Evolutionary conservation across 64 coral and sea anemone genomes (phyloP).

Genomic region (Stichodactyla helianthus): DNA sequence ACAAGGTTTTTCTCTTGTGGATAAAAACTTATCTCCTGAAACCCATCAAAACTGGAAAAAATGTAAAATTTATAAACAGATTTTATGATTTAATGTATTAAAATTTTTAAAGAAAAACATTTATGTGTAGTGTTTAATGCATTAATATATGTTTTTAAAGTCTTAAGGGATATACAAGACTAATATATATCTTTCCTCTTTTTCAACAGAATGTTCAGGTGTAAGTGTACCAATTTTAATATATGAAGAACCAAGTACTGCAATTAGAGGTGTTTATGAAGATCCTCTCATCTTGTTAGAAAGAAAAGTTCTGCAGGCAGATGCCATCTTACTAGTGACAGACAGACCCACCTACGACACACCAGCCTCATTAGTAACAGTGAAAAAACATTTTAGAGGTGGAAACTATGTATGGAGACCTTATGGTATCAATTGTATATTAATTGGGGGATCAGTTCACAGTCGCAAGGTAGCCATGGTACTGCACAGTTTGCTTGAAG

Average conservation of each 20-base stretch:
- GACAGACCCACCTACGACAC: constrained; percentile 67
- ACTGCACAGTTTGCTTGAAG: constrained; percentile 72
- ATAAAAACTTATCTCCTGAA: neutral
- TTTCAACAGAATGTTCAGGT: constrained; percentile 77
- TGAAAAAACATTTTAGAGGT: constrained; percentile 63
- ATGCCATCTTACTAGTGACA: constrained; percentile 84
- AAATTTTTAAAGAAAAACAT: neutral
- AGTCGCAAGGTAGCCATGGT: constrained; percentile 89
- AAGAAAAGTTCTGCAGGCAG: constrained; percentile 78
- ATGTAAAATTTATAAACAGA: neutral
- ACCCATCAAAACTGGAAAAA: neutral
- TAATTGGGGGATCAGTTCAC: constrained; percentile 92
- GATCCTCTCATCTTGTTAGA: constrained; percentile 73
- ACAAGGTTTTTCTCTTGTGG: neutral
- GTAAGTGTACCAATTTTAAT: constrained; percentile 63
- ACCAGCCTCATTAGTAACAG: constrained; percentile 59
- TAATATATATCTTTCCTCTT: neutral
- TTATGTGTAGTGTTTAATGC: neutral
- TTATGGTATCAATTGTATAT: constrained; percentile 83
- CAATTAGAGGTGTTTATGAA: constrained; percentile 62
- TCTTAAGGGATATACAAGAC: too few species aligned
- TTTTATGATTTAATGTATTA: neutral
- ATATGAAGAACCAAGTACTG: constrained; percentile 75
- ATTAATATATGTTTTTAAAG: neutral
- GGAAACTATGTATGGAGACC: constrained; percentile 91